Evolutionary conservation across 1,140 invertebrate genomes (phyloP).

Genomic region (Sitophilus oryzae): DNA sequence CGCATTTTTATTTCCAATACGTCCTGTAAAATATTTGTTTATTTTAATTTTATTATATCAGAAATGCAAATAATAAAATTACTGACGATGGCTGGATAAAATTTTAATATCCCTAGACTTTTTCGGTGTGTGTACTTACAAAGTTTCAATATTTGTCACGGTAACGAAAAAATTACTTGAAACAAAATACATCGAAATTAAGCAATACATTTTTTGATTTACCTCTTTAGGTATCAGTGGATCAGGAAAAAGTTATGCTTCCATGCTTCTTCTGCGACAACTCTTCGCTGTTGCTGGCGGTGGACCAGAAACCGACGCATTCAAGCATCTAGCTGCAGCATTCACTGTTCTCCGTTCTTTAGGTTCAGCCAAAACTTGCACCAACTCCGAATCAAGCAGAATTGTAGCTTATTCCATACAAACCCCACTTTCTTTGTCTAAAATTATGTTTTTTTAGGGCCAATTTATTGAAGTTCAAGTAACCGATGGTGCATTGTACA

Average conservation of each 20-base stretch:
- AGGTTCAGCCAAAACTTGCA: conserved; percentile 82
- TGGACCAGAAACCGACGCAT: conserved; percentile 91
- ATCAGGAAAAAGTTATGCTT: conserved; percentile 91
- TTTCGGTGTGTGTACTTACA: too few species aligned
- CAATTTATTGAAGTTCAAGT: conserved; percentile 96
- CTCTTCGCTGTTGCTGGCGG: conserved; percentile 90
- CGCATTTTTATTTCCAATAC: too few species aligned
- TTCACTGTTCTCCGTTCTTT: conserved; percentile 89
- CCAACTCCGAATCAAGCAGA: conserved; percentile 88
- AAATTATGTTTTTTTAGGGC: conserved; percentile 69
- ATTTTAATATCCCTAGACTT: too few species aligned
- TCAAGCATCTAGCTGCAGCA: conserved; percentile 89
- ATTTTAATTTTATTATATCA: too few species aligned
- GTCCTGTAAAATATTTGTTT: too few species aligned
- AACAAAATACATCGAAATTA: too few species aligned
- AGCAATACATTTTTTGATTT: conserved; percentile 9
- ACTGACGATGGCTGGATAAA: too few species aligned
- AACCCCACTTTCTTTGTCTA: conserved; percentile 3
- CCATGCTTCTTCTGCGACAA: conserved; percentile 84
- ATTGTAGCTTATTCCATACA: conserved; percentile 58
- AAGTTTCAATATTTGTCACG: too few species aligned
- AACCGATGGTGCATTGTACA: conserved; percentile 89
- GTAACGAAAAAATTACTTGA: too few species aligned
- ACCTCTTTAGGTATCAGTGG: conserved; percentile 70
- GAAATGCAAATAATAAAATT: too few species aligned